Evolutionary conservation across 1,140 invertebrate genomes (phyloP).

Genomic region (Ptiloglossa arizonensis): DNA sequence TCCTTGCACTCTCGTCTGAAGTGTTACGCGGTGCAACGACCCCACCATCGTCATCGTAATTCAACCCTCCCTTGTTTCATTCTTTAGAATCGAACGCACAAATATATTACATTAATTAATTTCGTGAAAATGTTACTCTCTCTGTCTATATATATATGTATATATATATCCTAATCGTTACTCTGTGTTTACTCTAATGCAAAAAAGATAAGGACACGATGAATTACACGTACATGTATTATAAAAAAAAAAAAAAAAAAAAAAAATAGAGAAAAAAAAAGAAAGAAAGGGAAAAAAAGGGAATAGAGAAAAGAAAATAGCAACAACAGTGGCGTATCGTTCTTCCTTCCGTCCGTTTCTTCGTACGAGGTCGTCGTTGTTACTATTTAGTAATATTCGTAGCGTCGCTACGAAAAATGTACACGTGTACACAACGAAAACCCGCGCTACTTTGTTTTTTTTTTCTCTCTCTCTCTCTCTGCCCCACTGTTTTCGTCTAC

Average conservation of each 20-base stretch:
- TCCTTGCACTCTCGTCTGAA: slow-evolving; percentile 9
- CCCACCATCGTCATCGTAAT: slow-evolving; percentile 26
- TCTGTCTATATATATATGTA: slow-evolving; percentile 2
- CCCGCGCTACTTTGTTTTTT: background rate
- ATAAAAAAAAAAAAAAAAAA: slow-evolving; percentile 24
- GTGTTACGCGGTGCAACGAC: slow-evolving; percentile 33
- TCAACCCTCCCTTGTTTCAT: slow-evolving; percentile 28
- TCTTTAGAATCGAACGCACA: slow-evolving; percentile 29
- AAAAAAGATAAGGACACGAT: slow-evolving; percentile 47
- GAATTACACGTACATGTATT: slow-evolving; percentile 41
- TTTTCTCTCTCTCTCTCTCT: slow-evolving; percentile 28
- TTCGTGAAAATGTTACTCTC: slow-evolving; percentile 46
- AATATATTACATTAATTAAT: slow-evolving; percentile 68
- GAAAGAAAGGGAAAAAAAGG: slow-evolving; percentile 20
- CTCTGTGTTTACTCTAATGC: slow-evolving; percentile 42
- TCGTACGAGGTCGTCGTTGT: background rate
- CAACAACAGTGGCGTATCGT: slow-evolving; percentile 40
- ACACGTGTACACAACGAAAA: slow-evolving; percentile 3
- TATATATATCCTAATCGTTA: slow-evolving; percentile 36
- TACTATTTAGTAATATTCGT: slow-evolving; percentile 13
- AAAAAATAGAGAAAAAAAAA: slow-evolving; percentile 1
- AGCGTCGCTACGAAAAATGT: slow-evolving; percentile 34
- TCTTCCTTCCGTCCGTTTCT: background rate
- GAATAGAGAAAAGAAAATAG: slow-evolving; percentile 42
- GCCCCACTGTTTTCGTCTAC: slow-evolving; percentile 45